Evolutionary conservation across 2,888 invertebrate genomes (phyloP), one percentile per base, ranked within the genome.

Genomic region (Invenusta paracnida): DNA sequence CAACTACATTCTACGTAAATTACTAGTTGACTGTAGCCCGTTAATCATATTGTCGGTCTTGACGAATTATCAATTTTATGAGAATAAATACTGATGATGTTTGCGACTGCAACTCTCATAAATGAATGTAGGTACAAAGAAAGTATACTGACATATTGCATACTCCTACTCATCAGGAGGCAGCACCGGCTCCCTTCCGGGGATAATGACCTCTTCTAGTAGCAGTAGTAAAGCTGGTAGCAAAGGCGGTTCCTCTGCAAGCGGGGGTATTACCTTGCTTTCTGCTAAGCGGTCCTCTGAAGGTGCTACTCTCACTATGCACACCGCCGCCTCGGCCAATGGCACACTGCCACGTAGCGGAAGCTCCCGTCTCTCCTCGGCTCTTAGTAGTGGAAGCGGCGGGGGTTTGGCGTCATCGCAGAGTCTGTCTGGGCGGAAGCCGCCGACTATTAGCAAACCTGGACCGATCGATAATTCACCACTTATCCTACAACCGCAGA

Each of bases 401-500:
- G 66, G 27, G 11, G 28, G n/a, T 0, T 83, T 5, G 5, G 23
- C n/a, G 5, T 79, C 81, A 13, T 79, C 81, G 81, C n/a, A 5
- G 81, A 27, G 2, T 31, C 17, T 67, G 28, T 23, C 1, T 2
- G 83, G 17, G 23, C 5, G 1, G 29, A 83, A 83, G 30, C 27
- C n/a, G 30, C n/a, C 31, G 0, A 88, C 89, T 25, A 88, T 88
- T 17, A 48, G 48, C 84, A 88, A 91, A 87, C 95, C 95, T 0
- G 94, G 95, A 0, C 94, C 94, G 81, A 94, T 95, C 85, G 95
- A 95, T 90, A 96, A 96, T 92, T 93, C 93, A 87, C 93, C 93
- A 84, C 92, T 96, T 87, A 93, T 95, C 1, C 93, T 93, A 2
- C 93, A 93, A 73, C 93, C 93, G 17, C 48, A 48, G 48, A 48